Conservation (phyloP, 2,113 vertebrate genomes). For the Oncorhynchus tshawytscha region DNA sequence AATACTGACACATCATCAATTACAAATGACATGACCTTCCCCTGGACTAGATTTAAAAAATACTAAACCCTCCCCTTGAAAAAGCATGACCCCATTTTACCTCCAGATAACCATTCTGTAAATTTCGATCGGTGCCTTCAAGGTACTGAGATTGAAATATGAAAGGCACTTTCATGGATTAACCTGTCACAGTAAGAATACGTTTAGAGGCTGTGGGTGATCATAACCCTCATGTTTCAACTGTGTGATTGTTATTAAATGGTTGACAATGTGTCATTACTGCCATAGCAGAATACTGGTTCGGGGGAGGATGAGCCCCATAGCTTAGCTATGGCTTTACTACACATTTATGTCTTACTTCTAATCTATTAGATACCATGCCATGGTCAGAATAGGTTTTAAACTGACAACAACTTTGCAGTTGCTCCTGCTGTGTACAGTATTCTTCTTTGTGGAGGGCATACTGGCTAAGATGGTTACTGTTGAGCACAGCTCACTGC, state of each 20-base stretch:
- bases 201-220: not conserved
- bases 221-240: not conserved
- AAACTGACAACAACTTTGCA: not conserved
- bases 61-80: too few relatives aligned
- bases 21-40: too few relatives aligned
- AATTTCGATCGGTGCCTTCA: too few relatives aligned
- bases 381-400: not conserved
- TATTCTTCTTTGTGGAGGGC: not conserved
- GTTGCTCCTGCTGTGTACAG: not conserved
- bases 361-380: not conserved
- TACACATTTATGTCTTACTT: not conserved
- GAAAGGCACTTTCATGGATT: not conserved
- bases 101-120: too few relatives aligned
- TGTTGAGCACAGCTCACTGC: not conserved
- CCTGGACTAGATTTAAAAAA: too few relatives aligned
- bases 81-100: too few relatives aligned
- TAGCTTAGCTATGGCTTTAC: not conserved
- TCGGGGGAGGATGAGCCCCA: not conserved
- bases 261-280: not conserved
- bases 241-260: not conserved
- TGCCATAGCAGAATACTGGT: not conserved
- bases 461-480: not conserved
- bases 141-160: too few relatives aligned
- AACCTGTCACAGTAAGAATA: not conserved
- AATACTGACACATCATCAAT: too few relatives aligned